phyloP scores from a whole-genome alignment of 2,888 invertebrate genomes.

The Lepetodrilus schrolli region DNA sequence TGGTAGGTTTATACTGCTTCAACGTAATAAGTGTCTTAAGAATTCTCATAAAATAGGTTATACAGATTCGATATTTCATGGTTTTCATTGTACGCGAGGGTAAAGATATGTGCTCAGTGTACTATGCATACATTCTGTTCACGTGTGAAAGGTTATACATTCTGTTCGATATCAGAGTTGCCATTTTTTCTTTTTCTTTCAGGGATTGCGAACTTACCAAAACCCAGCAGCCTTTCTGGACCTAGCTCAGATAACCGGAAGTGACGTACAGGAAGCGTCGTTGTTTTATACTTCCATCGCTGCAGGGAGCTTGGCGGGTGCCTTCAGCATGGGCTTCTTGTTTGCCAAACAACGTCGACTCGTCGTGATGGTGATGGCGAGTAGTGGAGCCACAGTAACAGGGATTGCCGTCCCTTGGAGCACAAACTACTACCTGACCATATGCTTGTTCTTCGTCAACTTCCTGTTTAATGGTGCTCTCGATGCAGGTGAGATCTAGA shows the following conservation, averaged over 20 bases:
- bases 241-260: not conserved
- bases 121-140: too few relatives aligned
- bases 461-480: not conserved
- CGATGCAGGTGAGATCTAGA: too few relatives aligned
- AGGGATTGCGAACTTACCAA: too few relatives aligned
- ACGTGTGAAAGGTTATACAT: too few relatives aligned
- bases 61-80: too few relatives aligned
- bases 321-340: not conserved
- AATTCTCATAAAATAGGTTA: too few relatives aligned
- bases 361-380: not conserved
- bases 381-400: not conserved
- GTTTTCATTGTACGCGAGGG: too few relatives aligned
- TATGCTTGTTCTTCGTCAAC: not conserved
- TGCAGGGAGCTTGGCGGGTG: not conserved
- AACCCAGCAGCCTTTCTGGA: not conserved
- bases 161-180: too few relatives aligned
- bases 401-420: not conserved
- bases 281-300: not conserved
- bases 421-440: not conserved
- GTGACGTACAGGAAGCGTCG: not conserved
- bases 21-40: too few relatives aligned
- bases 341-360: not conserved
- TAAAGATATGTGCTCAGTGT: too few relatives aligned
- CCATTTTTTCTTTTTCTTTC: not conserved
- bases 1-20: not conserved